phyloP scores from a whole-genome alignment of 2,888 invertebrate genomes.

The Platycnemis pennipes region DNA sequence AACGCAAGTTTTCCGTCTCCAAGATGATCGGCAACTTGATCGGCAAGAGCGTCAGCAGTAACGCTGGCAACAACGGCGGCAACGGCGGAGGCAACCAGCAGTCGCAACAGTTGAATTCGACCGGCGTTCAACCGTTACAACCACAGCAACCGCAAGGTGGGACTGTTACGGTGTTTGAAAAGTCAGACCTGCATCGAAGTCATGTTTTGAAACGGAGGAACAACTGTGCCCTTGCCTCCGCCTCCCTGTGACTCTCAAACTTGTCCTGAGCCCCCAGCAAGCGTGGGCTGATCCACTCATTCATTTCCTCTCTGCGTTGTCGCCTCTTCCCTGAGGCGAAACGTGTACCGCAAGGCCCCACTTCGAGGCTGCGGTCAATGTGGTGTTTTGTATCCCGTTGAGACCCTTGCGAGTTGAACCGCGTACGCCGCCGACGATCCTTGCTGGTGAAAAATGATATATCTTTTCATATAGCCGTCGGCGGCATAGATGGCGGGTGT shows the following conservation, averaged over 20 bases:
- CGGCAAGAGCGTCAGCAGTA: slow-evolving; percentile 78
- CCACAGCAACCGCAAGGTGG: slow-evolving; percentile 79
- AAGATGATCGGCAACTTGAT: slow-evolving; percentile 90
- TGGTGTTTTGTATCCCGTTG: background rate
- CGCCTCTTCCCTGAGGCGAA: background rate
- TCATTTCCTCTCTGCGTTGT: background rate
- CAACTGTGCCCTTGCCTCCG: slow-evolving; percentile 82
- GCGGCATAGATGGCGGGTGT: background rate
- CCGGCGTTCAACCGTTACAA: slow-evolving; percentile 76
- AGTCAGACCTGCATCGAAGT: slow-evolving; percentile 82
- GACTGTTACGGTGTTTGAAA: slow-evolving; percentile 83
- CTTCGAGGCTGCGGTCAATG: background rate
- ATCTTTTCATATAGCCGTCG: background rate
- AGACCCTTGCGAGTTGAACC: background rate
- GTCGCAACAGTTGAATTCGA: background rate
- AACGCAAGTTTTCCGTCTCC: slow-evolving; percentile 87
- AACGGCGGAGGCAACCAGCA: background rate
- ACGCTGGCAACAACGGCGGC: background rate
- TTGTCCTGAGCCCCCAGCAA: background rate
- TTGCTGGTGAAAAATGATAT: background rate
- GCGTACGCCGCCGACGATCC: background rate
- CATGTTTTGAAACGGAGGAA: slow-evolving; percentile 82
- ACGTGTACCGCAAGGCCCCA: background rate
- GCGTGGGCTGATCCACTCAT: background rate
- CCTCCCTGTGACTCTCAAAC: slow-evolving; percentile 83